phyloP scores from a whole-genome alignment of 2,888 invertebrate genomes.

The Pomacea canaliculata region DNA sequence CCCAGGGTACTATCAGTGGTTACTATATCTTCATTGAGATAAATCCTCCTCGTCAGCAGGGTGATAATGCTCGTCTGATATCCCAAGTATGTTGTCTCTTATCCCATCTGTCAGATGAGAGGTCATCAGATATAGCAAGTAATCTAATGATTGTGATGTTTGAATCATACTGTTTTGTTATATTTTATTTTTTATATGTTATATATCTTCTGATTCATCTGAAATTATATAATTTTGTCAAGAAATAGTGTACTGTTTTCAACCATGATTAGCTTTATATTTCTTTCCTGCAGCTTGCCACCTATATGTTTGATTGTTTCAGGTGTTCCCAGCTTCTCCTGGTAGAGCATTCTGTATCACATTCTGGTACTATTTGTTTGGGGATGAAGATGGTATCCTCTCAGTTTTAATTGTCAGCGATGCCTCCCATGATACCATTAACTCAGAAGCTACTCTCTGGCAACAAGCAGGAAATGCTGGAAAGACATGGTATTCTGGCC shows the following conservation, averaged over 20 bases:
- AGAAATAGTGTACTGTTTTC: too few relatives aligned
- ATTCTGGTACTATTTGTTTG: conserved; percentile 66
- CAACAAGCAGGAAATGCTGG: conserved; percentile 45
- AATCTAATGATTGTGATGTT: too few relatives aligned
- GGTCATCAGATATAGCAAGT: too few relatives aligned
- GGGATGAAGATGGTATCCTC: conserved; percentile 51
- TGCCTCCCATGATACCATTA: conserved; percentile 36
- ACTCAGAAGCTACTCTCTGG: conserved; percentile 52
- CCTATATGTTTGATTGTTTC: neutral
- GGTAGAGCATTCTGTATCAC: conserved; percentile 51
- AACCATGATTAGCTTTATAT: too few relatives aligned
- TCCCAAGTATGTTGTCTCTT: conserved; percentile 25
- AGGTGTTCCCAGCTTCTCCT: conserved; percentile 39
- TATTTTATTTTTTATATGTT: too few relatives aligned
- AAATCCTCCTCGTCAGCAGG: conserved; percentile 40
- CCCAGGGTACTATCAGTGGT: conserved; percentile 41
- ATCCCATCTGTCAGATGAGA: too few relatives aligned
- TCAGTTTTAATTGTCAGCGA: conserved; percentile 46
- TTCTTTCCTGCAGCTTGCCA: too few relatives aligned
- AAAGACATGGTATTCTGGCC: conserved; percentile 54
- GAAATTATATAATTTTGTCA: too few relatives aligned
- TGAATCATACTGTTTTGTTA: too few relatives aligned
- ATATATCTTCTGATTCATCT: too few relatives aligned
- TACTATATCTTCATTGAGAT: conserved; percentile 62
- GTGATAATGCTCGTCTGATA: conserved; percentile 42